phyloP scores from a whole-genome alignment of 2,888 invertebrate species.

The Azorinus chamasolen region DNA sequence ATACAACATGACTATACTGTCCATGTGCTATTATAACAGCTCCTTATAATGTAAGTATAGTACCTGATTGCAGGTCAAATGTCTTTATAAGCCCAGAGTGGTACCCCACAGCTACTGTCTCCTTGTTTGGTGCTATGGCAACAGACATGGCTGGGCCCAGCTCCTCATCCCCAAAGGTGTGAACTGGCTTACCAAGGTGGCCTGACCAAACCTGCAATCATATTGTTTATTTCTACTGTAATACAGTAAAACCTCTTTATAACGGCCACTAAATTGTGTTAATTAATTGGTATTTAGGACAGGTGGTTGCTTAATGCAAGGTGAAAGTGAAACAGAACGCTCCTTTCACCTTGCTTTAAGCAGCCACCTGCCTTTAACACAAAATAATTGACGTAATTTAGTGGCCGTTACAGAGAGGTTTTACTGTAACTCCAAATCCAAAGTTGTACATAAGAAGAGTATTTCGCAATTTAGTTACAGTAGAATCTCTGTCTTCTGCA shows the following conservation, averaged over 20 bases:
- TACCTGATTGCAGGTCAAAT: constrained; percentile 73
- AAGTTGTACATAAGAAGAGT: background rate
- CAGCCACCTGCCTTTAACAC: too few species aligned
- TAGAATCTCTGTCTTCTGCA: background rate
- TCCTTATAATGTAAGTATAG: too few species aligned
- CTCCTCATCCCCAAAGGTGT: constrained; percentile 68
- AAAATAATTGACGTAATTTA: too few species aligned
- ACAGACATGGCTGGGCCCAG: constrained; percentile 77
- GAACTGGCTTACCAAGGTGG: constrained; percentile 80
- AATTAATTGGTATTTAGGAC: background rate
- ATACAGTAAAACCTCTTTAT: background rate
- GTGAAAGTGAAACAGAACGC: background rate
- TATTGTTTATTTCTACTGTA: background rate
- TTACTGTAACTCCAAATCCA: too few species aligned
- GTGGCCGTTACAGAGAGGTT: too few species aligned
- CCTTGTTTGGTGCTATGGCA: constrained; percentile 71
- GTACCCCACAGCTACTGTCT: constrained; percentile 82
- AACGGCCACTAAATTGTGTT: too few species aligned
- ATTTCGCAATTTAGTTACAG: background rate
- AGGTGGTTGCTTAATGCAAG: background rate
- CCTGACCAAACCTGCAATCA: constrained; percentile 84
- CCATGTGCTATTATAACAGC: too few species aligned
- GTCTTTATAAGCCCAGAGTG: constrained; percentile 79
- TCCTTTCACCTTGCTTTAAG: too few species aligned
- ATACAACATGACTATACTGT: too few species aligned